Conservation (phyloP, 1,140 invertebrate species). For the Lepidurus apus region DNA sequence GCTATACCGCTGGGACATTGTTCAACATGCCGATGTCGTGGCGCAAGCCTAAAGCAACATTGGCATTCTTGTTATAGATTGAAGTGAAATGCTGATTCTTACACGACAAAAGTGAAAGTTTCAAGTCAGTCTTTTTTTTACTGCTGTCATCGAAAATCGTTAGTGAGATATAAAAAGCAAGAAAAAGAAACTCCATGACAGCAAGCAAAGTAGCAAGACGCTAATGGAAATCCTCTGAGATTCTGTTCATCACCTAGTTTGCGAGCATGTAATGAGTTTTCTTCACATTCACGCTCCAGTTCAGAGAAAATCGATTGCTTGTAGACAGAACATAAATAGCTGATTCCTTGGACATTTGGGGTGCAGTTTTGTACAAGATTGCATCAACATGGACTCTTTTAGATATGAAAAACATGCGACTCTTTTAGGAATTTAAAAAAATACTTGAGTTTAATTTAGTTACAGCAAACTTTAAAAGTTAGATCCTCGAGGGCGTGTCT, state of each 20-base stretch:
- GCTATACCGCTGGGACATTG: background rate
- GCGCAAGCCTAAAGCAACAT: background rate
- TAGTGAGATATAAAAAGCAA: background rate
- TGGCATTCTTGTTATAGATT: background rate
- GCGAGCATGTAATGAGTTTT: constrained; percentile 5
- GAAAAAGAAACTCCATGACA: background rate
- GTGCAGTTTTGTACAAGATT: background rate
- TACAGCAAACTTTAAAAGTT: no score
- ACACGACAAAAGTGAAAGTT: no score
- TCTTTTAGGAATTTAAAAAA: no score
- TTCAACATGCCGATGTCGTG: background rate
- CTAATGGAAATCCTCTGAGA: background rate
- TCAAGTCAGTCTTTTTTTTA: no score
- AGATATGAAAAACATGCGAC: background rate
- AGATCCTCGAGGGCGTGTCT: no score
- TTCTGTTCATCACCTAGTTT: background rate
- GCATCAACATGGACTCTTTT: background rate
- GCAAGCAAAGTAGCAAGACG: background rate
- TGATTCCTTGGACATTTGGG: background rate
- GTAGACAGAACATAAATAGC: no score
- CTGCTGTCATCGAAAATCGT: background rate
- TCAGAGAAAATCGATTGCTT: no score
- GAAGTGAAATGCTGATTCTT: no score
- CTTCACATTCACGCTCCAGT: background rate
- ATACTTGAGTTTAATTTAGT: background rate